A percentile compares a stretch with the other conserved stretches of the same genome.
These are phyloP conservation scores for Lomographa bimaculata DNA, from an alignment of 2,888 invertebrate species.

Conservation along the genomic window DNA sequence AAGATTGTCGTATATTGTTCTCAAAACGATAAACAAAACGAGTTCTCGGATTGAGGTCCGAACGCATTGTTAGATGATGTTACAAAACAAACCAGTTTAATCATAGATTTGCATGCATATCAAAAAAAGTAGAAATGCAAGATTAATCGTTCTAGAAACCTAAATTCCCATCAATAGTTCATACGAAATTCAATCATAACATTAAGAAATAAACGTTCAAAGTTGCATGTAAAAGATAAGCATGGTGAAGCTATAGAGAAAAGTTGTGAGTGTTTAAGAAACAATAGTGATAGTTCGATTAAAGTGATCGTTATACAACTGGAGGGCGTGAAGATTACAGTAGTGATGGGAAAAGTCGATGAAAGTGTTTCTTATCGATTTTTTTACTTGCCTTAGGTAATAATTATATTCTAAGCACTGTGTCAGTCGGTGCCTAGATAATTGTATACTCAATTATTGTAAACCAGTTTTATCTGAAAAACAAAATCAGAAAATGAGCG, in stretches of 20 bases:
- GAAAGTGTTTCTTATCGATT: too few species aligned
- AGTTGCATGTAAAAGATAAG: too few species aligned
- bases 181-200: too few species aligned
- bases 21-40: too few species aligned
- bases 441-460: too few species aligned
- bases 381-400: too few species aligned
- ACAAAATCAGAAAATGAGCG: too few species aligned
- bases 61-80: slow-evolving; percentile 9
- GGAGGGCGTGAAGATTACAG: slow-evolving; percentile 1
- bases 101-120: slow-evolving; percentile 20
- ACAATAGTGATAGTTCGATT: slow-evolving; percentile 40
- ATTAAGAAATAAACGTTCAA: background rate
- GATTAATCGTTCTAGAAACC: slow-evolving; percentile 25
- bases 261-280: slow-evolving; percentile 46
- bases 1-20: too few species aligned
- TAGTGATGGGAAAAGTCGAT: slow-evolving; percentile 16
- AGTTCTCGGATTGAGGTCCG: slow-evolving; percentile 2
- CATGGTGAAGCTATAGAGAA: slow-evolving; percentile 27
- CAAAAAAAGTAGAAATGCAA: slow-evolving; percentile 21
- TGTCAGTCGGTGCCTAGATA: too few species aligned
- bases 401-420: too few species aligned
- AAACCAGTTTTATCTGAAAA: too few species aligned
- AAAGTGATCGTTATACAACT: slow-evolving; percentile 28
- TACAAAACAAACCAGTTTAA: slow-evolving; percentile 14
- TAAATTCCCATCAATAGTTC: slow-evolving; percentile 11